phyloP scores from a whole-genome alignment of 2,797 vertebrate genomes.

The Garrulus glandarius region DNA sequence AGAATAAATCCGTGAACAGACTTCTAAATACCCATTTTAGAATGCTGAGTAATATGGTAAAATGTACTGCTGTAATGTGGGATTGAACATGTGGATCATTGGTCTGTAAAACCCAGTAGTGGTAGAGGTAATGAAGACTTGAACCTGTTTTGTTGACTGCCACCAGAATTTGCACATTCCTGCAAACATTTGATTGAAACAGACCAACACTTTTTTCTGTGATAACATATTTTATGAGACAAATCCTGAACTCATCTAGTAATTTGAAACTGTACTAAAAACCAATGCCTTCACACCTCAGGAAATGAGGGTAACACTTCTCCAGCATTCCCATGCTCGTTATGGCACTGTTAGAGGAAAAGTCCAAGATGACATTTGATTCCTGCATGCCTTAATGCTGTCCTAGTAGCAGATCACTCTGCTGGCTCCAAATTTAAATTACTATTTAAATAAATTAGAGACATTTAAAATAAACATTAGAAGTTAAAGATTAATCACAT shows the following conservation, averaged over 20 bases:
- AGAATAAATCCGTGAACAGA: background rate
- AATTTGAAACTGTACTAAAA: background rate
- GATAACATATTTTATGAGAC: background rate
- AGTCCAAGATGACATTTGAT: background rate
- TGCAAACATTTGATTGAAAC: background rate
- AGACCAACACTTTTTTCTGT: background rate
- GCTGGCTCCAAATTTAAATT: background rate
- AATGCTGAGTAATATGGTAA: background rate
- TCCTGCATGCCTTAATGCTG: background rate
- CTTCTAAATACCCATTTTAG: background rate
- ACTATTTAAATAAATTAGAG: conserved; percentile 14
- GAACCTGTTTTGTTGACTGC: background rate
- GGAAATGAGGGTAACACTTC: background rate
- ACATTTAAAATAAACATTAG: background rate
- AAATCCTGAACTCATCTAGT: background rate
- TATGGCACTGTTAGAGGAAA: background rate
- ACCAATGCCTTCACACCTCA: background rate
- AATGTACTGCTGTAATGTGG: background rate
- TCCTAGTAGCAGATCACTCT: background rate
- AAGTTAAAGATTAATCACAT: conserved; percentile 1
- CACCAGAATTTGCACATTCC: background rate
- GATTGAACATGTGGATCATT: background rate
- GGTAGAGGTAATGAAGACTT: background rate
- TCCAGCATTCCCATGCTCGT: background rate
- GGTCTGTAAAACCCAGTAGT: background rate